These are phyloP conservation scores for Cydia fagiglandana DNA, from an alignment of 1,140 invertebrate genomes.

Conservation along the genomic window DNA sequence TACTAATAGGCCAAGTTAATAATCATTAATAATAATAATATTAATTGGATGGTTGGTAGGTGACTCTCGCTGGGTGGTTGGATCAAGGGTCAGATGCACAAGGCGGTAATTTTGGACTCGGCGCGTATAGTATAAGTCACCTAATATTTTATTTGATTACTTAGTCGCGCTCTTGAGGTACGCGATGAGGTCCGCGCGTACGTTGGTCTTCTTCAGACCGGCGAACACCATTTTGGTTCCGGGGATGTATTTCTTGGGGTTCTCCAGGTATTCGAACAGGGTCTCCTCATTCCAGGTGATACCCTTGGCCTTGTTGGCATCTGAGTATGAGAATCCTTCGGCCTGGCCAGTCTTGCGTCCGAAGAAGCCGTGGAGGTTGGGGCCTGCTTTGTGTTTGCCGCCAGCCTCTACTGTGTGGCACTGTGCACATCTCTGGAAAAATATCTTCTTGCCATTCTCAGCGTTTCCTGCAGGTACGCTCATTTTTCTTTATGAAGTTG, in stretches of 20 bases:
- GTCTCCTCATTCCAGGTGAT: slow-evolving; percentile 98
- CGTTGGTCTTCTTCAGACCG: slow-evolving; percentile 97
- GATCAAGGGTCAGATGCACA: too few species aligned
- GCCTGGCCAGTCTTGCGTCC: slow-evolving; percentile 98
- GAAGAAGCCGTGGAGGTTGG: slow-evolving; percentile 95
- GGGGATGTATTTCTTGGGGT: slow-evolving; percentile 99
- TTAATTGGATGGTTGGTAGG: too few species aligned
- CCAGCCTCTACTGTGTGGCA: slow-evolving; percentile 98
- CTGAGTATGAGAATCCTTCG: slow-evolving; percentile 95
- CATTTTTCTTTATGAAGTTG: slow-evolving; percentile 68
- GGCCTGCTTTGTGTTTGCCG: slow-evolving; percentile 98
- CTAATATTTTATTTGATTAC: slow-evolving; percentile 59
- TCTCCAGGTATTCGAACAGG: slow-evolving; percentile 96
- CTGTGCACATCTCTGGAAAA: slow-evolving; percentile 97
- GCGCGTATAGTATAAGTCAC: slow-evolving; percentile 41
- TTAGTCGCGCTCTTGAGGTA: slow-evolving; percentile 87
- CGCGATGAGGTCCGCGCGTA: slow-evolving; percentile 97
- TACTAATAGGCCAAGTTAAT: too few species aligned
- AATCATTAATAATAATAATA: too few species aligned
- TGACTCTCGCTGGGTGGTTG: too few species aligned
- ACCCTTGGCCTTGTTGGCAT: slow-evolving; percentile 98
- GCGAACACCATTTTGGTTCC: slow-evolving; percentile 99
- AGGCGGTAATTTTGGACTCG: too few species aligned
- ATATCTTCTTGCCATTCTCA: slow-evolving; percentile 98
- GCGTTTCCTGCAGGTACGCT: slow-evolving; percentile 93